Base-by-base conservation (phyloP, 2,113 vertebrate species). In the Ptychochromis oligacanthus region DNA sequence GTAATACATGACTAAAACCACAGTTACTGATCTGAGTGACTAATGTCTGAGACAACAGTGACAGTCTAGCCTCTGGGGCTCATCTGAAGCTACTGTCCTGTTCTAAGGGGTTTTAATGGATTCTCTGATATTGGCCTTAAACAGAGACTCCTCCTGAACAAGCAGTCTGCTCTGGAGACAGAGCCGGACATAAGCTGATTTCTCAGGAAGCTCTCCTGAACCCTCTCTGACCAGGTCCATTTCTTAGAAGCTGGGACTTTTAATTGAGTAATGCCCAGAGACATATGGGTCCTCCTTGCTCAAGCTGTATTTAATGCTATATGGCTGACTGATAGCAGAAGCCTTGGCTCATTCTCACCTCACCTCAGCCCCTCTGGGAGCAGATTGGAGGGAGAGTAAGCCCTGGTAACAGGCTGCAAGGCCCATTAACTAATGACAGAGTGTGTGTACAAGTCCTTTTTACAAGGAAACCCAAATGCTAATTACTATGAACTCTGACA, bases 391-490 rank as follows among this genome's bases (percentile, higher is more conserved):
- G 74, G 59, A 87, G 84, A 87, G 83, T 87, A 72, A 90, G 86
- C 83, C 88, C 61, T 86, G 87, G 88, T 88, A 90, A 86, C 89
- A 89, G 84, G 89, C 90, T 89, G 89, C 91, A 81, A 85, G 91
- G 88, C 85, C 90, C 90, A 88, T 93, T 95, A 95, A 87, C 91
- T 93, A 95, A 95, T 93, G 93, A 94, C 90, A 87, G 77, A 76
- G 86, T 87, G 86, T 88, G 84, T 87, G 86, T 88, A 89, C 83
- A 87, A 91, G 85, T 88, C 90, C 87, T 89, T 82, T 87, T 90
- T 86, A 89, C 80, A 72, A 91, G 82, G 83, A 82, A 92, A 89
- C 84, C 89, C 87, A 80, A 78, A 89, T 84, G 86, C 91, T 95
- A 93, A 94, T 95, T 93, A 92, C 90, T 77, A 70, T 85, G 85